phyloP scores from a whole-genome alignment of 1,140 invertebrate species.

The Eumeta japonica region DNA sequence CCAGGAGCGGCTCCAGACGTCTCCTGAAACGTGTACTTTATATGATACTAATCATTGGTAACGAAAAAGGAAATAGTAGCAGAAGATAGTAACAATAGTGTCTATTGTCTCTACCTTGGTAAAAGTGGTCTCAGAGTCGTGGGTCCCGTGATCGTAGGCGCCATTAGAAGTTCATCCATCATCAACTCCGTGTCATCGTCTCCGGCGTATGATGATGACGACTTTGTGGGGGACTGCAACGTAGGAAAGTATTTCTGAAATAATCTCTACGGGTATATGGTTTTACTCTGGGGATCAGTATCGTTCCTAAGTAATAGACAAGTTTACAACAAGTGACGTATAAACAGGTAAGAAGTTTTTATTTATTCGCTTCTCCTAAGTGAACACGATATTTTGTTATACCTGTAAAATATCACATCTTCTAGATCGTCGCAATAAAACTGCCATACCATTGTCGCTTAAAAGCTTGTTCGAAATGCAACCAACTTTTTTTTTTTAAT shows the following conservation, averaged over 20 bases:
- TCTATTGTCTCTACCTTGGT: conserved; percentile 52
- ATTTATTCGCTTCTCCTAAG: too few relatives aligned
- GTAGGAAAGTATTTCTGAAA: too few relatives aligned
- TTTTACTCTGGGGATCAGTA: too few relatives aligned
- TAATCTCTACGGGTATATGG: not conserved
- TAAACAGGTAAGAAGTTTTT: conserved; percentile 17
- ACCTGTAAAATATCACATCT: too few relatives aligned
- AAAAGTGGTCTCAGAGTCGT: conserved; percentile 64
- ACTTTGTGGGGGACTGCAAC: conserved; percentile 62
- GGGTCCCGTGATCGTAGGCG: conserved; percentile 66
- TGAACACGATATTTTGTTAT: too few relatives aligned
- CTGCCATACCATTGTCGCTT: too few relatives aligned
- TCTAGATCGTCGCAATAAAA: too few relatives aligned
- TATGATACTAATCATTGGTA: not conserved
- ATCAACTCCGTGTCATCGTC: conserved; percentile 69
- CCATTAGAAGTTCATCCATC: conserved; percentile 72
- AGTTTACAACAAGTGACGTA: too few relatives aligned
- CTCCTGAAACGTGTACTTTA: conserved; percentile 40
- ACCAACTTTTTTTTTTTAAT: too few relatives aligned
- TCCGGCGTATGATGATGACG: conserved; percentile 64
- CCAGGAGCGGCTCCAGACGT: conserved; percentile 66
- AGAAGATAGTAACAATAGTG: conserved; percentile 3
- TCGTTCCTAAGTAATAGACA: too few relatives aligned
- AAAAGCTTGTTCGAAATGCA: too few relatives aligned
- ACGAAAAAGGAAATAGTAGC: not conserved